Evolutionary conservation across 2,113 vertebrate species (phyloP).

Genomic region (Pituophis catenifer): DNA sequence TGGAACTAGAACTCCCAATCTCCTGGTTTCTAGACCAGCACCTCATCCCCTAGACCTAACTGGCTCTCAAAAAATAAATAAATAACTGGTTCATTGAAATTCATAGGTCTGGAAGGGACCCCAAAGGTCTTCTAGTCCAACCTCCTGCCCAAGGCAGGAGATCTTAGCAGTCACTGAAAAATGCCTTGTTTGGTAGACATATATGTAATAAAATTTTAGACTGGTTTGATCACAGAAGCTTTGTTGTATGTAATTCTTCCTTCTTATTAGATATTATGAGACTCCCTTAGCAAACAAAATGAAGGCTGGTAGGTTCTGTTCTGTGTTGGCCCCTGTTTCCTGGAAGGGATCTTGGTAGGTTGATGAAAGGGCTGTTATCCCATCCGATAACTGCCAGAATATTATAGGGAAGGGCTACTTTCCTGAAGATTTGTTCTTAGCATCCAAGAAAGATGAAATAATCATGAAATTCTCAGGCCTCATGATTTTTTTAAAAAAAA

Average conservation of each 20-base stretch:
- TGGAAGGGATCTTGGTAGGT: not conserved
- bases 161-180: no score
- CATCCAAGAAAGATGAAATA: not conserved
- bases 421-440: not conserved
- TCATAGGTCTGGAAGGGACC: no score
- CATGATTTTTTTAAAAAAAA: not conserved
- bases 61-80: no score
- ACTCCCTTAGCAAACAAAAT: not conserved
- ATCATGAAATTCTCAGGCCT: not conserved
- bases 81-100: no score
- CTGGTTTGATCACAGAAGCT: not conserved
- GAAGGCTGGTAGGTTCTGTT: not conserved
- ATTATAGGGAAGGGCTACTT: not conserved
- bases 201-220: no score
- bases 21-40: no score
- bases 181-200: not conserved
- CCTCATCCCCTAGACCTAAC: no score
- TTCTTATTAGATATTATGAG: not conserved
- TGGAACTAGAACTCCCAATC: no score
- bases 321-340: not conserved
- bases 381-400: not conserved
- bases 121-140: no score
- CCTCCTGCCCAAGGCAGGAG: no score
- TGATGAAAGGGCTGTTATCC: not conserved
- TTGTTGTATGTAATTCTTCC: not conserved